Conservation (phyloP, 2,888 invertebrate genomes). For the Endotricha flammealis region DNA sequence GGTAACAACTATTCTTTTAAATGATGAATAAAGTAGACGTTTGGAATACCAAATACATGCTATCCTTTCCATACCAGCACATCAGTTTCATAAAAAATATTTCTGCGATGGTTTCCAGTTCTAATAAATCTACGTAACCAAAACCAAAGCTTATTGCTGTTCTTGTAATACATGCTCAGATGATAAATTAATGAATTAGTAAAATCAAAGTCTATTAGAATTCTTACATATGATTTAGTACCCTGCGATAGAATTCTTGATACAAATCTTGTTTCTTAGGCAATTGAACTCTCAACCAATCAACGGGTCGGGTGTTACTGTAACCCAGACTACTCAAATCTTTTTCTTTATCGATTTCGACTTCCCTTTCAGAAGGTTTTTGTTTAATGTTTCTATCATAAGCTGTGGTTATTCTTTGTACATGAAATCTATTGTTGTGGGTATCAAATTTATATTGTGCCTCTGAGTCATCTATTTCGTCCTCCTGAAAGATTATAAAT, state of each 20-base stretch:
- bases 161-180: too few species aligned
- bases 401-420: conserved; percentile 18
- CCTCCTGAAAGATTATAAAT: conserved; percentile 27
- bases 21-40: too few species aligned
- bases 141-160: too few species aligned
- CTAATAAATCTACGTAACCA: too few species aligned
- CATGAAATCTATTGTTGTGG: conserved; percentile 29
- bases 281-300: conserved; percentile 80
- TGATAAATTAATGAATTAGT: too few species aligned
- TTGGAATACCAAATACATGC: too few species aligned
- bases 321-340: conserved; percentile 79
- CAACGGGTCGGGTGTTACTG: conserved; percentile 73
- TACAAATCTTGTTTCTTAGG: conserved; percentile 83
- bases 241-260: conserved; percentile 80
- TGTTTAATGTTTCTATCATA: conserved; percentile 25
- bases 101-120: too few species aligned
- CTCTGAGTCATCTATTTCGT: conserved; percentile 34
- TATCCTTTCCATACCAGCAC: too few species aligned
- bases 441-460: conserved; percentile 37
- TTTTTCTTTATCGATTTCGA: conserved; percentile 46
- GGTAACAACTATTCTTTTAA: too few species aligned
- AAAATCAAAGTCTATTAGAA: too few species aligned
- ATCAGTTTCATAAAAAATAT: too few species aligned
- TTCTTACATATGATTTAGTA: conserved; percentile 82
- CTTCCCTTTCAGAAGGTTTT: conserved; percentile 32